phyloP scores from a whole-genome alignment of 2,797 vertebrate species.

The Sibirionetta formosa region DNA sequence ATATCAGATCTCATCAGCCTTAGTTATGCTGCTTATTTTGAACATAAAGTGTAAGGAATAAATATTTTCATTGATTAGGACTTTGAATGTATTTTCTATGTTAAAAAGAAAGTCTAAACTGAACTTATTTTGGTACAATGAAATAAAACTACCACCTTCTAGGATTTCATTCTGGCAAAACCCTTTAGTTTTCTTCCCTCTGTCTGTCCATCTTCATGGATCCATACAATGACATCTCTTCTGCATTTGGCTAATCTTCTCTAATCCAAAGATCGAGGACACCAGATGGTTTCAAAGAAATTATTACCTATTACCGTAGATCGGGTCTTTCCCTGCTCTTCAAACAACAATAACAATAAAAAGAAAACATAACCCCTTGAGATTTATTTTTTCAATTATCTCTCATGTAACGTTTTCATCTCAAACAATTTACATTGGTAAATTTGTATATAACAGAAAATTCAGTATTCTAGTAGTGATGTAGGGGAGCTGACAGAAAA shows the following conservation, averaged over 20 bases:
- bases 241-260: background rate
- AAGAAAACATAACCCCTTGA: background rate
- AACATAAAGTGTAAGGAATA: background rate
- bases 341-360: background rate
- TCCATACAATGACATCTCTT: background rate
- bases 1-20: rapidly evolving
- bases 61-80: background rate
- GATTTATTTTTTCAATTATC: background rate
- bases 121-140: background rate
- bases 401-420: background rate
- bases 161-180: background rate
- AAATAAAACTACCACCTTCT: background rate
- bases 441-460: background rate
- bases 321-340: background rate
- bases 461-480: background rate
- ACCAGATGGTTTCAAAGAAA: background rate
- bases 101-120: background rate
- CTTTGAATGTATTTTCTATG: background rate
- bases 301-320: background rate
- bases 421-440: background rate
- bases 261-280: background rate
- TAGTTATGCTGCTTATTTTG: background rate
- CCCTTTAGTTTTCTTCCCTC: background rate
- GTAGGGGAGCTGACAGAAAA: background rate
- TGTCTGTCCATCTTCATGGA: background rate